Base-by-base conservation (phyloP, 2,888 invertebrate species). In the Brachyopa scutellaris region DNA sequence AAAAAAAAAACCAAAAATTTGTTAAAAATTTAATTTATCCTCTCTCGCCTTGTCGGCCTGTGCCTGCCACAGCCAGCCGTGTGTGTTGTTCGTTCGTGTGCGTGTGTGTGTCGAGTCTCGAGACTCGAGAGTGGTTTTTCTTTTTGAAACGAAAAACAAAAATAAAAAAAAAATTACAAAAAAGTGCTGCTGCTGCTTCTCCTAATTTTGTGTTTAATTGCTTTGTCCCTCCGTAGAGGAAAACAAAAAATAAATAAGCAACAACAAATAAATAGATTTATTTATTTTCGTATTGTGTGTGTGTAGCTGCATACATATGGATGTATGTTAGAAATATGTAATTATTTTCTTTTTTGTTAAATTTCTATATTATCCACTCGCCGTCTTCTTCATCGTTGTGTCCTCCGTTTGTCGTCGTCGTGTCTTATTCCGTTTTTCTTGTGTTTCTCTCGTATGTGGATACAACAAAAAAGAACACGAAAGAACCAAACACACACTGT, bases 131-230 rank as follows among this genome's bases (percentile, higher is more conserved):
- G 26, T 26, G 26, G 3, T 29, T 17, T 53, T 4, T 51, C 29
- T 26, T 26, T 26, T 26, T 26, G 26, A n/a, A n/a, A n/a, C n/a
- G n/a, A n/a, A n/a, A n/a, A n/a, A n/a, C n/a, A n/a, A n/a, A n/a
- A n/a, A n/a, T n/a, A n/a, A n/a, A n/a, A n/a, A n/a, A n/a, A n/a
- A n/a, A n/a, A n/a, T n/a, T n/a, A n/a, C n/a, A n/a, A n/a, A n/a
- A n/a, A n/a, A n/a, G n/a, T n/a, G n/a, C n/a, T n/a, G n/a, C n/a
- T n/a, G n/a, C n/a, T n/a, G n/a, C n/a, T 26, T 38, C 5, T 42
- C n/a, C 29, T 1, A 53, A 2, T 8, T 59, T 55, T 45, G 45
- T 73, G 64, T 51, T 62, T 53, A 72, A 70, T 62, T 72, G 61
- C 72, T 53, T 64, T 64, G 53, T 73, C 53, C 72, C n/a, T n/a